Evolutionary conservation across 2,797 vertebrate genomes (phyloP), one percentile per base, ranked within the genome.

Genomic region (Pogonophryne albipinna): DNA sequence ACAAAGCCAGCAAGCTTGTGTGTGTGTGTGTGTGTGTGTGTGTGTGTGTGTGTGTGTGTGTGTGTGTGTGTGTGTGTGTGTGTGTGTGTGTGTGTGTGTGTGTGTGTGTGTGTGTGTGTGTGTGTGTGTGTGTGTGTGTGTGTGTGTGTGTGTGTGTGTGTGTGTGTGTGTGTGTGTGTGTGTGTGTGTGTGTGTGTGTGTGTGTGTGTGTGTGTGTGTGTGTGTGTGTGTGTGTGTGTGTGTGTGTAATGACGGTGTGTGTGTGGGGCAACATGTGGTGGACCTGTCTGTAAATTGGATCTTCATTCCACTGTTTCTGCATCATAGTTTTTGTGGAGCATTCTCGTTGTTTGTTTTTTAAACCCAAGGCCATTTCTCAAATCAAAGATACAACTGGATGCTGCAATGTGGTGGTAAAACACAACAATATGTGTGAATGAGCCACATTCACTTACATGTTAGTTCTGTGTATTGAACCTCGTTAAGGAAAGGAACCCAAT

Each of bases 11-110:
- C n/a, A n/a, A n/a, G n/a, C n/a, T n/a, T n/a, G 31, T 34, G 31
- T 34, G 31, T 34, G 31, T 34, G 31, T 34, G 31, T 34, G 31
- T 34, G 31, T 34, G 31, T 34, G 31, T 34, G 31, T 34, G 31
- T 34, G 31, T 34, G 31, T 34, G 31, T 34, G 31, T 34, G 31
- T 34, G 31, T 34, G 31, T 34, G 31, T 34, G 31, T 34, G 31
- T 34, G 31, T 34, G 31, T 34, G 31, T 20, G 31, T 34, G 31
- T 34, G 31, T 34, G 31, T 34, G 31, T 34, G 31, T 34, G 31
- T 56, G n/a, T 58, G 23, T 63, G 61, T 59, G 55, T 68, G 53
- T 81, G 71, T 82, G 11, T 68, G 53, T 71, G 17, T 63, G 56
- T 49, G n/a, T 38, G 47, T 46, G 38, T 17, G 16, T 13, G 6